Evolutionary conservation across 2,797 vertebrate genomes (phyloP).

Genomic region (Lates japonicus): DNA sequence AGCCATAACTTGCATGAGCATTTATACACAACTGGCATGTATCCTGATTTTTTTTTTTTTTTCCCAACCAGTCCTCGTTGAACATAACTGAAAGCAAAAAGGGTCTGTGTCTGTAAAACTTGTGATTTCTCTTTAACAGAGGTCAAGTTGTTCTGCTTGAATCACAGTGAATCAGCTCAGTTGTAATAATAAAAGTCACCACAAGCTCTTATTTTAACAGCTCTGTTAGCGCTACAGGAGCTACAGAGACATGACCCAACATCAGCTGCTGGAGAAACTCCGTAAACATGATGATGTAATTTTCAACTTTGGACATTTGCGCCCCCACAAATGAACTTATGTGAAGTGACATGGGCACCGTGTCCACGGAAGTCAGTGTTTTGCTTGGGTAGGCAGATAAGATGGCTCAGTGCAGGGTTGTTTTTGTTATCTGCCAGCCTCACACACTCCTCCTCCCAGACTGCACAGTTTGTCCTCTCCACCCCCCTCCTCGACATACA

Average conservation of each 20-base stretch:
- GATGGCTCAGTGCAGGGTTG: neutral
- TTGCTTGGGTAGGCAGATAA: constrained; percentile 59
- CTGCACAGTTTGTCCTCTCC: neutral
- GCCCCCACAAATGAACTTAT: neutral
- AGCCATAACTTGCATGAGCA: too few relatives aligned
- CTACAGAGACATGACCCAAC: neutral
- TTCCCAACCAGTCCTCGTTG: too few relatives aligned
- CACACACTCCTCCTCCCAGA: neutral
- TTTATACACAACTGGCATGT: too few relatives aligned
- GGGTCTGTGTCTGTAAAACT: too few relatives aligned
- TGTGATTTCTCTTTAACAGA: too few relatives aligned
- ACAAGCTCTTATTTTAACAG: neutral
- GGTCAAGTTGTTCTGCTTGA: neutral
- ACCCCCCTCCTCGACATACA: neutral
- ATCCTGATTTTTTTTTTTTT: too few relatives aligned
- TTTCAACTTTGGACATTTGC: neutral
- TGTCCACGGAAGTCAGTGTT: constrained; percentile 23
- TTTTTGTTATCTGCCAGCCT: constrained; percentile 60
- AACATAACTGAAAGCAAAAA: neutral
- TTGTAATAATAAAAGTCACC: neutral
- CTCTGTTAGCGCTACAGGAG: accelerated
- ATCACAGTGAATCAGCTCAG: neutral
- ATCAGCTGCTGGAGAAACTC: neutral
- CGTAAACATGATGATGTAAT: constrained; percentile 14
- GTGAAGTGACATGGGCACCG: accelerated